Conservation (phyloP, 2,797 vertebrate species). For the Atherinosoma microstoma region DNA sequence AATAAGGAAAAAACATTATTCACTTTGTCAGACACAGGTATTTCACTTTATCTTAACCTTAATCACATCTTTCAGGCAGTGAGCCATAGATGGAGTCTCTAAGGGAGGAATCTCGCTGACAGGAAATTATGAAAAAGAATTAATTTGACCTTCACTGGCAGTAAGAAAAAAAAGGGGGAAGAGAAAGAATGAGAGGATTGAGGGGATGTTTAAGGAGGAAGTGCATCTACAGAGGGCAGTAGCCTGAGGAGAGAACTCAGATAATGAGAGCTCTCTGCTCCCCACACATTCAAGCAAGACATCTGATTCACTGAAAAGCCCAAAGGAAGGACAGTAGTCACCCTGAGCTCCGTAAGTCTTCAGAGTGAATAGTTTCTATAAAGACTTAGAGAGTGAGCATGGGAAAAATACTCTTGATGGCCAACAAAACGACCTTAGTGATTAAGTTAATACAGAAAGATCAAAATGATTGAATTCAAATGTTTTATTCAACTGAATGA, state of each 20-base stretch:
- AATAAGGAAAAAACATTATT: slow-evolving; percentile 41
- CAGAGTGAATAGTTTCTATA: slow-evolving; percentile 51
- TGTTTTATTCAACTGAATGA: not conserved
- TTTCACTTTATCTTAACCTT: slow-evolving; percentile 69
- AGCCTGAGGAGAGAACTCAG: slow-evolving; percentile 59
- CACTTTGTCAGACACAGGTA: slow-evolving; percentile 62
- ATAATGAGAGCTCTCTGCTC: slow-evolving; percentile 74
- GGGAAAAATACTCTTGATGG: slow-evolving; percentile 23
- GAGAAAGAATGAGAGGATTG: slow-evolving; percentile 18
- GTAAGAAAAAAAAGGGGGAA: slow-evolving; percentile 43
- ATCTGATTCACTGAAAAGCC: slow-evolving; percentile 57
- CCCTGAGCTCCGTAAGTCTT: slow-evolving; percentile 43
- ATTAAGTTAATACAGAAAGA: not conserved
- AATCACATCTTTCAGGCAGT: slow-evolving; percentile 74
- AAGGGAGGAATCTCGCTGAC: slow-evolving; percentile 67
- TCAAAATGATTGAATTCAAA: not conserved
- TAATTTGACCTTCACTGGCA: slow-evolving; percentile 80
- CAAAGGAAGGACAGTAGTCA: slow-evolving; percentile 60
- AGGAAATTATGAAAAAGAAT: slow-evolving; percentile 82
- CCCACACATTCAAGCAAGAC: slow-evolving; percentile 49
- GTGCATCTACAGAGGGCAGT: slow-evolving; percentile 60
- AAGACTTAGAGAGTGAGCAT: slow-evolving; percentile 22
- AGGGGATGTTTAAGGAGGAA: slow-evolving; percentile 57
- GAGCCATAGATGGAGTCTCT: slow-evolving; percentile 63
- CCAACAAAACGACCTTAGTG: not conserved